Percentiles rank a stretch among this genome's conserved stretches.
Evolutionary conservation across 2,113 vertebrate species (phyloP).

Genomic region (Symphodus melops): DNA sequence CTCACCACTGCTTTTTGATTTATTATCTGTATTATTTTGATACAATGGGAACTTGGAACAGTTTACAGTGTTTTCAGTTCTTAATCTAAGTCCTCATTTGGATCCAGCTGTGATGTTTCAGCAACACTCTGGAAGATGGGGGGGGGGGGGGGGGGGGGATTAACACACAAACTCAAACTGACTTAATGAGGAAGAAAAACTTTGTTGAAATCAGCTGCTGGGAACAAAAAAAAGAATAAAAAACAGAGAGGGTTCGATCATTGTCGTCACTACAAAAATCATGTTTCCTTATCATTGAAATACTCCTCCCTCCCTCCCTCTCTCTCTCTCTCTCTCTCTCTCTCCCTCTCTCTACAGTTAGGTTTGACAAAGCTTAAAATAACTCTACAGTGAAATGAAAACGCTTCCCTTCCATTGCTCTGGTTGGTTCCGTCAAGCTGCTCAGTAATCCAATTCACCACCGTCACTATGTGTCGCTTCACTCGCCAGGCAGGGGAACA

Average conservation of each 20-base stretch:
- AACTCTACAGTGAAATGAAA: conserved; percentile 49
- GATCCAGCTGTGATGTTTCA: background rate
- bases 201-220: conserved; percentile 2
- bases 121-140: background rate
- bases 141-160: background rate
- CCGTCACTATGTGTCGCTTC: conserved; percentile 41
- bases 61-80: no score
- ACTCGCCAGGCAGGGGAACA: conserved; percentile 34
- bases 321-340: conserved; percentile 11
- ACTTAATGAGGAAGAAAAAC: conserved; percentile 2
- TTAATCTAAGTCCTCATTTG: background rate
- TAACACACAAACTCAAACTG: background rate
- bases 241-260: background rate
- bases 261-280: conserved; percentile 28
- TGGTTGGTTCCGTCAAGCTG: conserved; percentile 42
- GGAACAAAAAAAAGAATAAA: background rate
- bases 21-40: no score
- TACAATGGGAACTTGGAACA: no score
- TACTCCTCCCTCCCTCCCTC: background rate
- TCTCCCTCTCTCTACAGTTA: conserved; percentile 17
- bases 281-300: conserved; percentile 28
- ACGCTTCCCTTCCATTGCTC: conserved; percentile 37
- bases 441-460: conserved; percentile 55
- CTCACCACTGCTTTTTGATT: no score
- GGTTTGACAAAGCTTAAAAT: conserved; percentile 58